phyloP scores from a whole-genome alignment of 1,140 invertebrate species.

The Zaprionus camerounensis region DNA sequence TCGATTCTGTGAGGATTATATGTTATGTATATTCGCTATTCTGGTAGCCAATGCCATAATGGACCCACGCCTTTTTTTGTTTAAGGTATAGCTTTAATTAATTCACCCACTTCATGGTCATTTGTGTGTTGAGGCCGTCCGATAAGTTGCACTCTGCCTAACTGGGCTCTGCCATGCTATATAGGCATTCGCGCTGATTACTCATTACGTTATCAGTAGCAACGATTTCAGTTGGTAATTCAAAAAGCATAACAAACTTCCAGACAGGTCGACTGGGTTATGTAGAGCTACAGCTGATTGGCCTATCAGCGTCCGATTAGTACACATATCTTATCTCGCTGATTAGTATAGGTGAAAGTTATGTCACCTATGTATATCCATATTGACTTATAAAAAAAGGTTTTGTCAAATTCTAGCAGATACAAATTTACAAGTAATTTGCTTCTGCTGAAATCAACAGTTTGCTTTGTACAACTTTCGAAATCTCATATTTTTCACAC shows the following conservation, averaged over 20 bases:
- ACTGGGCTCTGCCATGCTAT: slow-evolving; percentile 50
- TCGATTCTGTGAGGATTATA: slow-evolving; percentile 15
- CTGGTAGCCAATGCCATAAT: slow-evolving; percentile 9
- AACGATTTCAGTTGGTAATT: slow-evolving; percentile 12
- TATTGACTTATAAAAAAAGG: neutral
- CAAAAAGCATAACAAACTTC: slow-evolving; percentile 7
- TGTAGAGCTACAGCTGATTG: slow-evolving; percentile 19
- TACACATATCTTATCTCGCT: neutral
- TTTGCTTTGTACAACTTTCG: neutral
- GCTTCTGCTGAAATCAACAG: neutral
- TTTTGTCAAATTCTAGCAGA: neutral
- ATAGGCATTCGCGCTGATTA: slow-evolving; percentile 17
- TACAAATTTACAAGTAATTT: too few relatives aligned
- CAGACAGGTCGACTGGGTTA: slow-evolving; percentile 19
- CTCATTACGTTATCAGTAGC: slow-evolving; percentile 36
- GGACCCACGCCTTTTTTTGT: slow-evolving; percentile 39
- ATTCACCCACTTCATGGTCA: slow-evolving; percentile 63
- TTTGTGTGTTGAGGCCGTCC: slow-evolving; percentile 51
- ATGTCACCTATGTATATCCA: neutral
- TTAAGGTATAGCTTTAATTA: slow-evolving; percentile 36
- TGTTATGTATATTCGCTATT: neutral
- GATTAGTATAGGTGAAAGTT: slow-evolving; percentile 15
- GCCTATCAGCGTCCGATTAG: slow-evolving; percentile 12
- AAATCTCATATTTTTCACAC: neutral
- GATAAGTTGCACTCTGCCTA: slow-evolving; percentile 55